Evolutionary conservation across 2,888 invertebrate genomes (phyloP), one percentile per base, ranked within the genome.

Genomic region (Tinea pellionella): DNA sequence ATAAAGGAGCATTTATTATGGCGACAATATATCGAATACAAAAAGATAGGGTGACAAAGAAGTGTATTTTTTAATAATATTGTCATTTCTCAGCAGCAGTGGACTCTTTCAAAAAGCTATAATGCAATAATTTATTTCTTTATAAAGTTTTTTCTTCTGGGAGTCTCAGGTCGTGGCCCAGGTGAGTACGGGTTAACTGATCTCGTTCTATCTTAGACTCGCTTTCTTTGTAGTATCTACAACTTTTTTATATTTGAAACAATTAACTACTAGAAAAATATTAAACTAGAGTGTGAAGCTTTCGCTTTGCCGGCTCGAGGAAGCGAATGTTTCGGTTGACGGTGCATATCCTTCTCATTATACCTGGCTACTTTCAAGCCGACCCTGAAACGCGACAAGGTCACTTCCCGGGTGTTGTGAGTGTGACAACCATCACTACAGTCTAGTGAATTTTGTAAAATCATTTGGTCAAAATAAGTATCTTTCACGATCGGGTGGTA

Each of bases 21-120:
- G 85, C 74, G 87, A 87, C 87, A 87, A 87, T 87, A 86, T 86
- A 86, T 85, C 71, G 83, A 83, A 87, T 73, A 87, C 87, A 87
- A 87, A 86, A 87, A 87, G 87, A 87, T 87, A 85, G 80, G 77
- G 87, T 86, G 85, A 87, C 86, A 86, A 86, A 84, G 85, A 85
- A 68, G 82, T 78, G 78, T 82, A 85, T 82, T 87, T 87, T 87
- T 87, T 87, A 87, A 87, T 87, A 87, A 87, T 87, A 87, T 85
- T 85, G 86, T 87, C 87, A 87, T 87, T 87, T 87, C 87, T 87
- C 85, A 87, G 80, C 87, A 85, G 85, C 80, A 86, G 77, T 87
- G 87, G 85, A 86, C 86, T 87, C 87, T 86, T 86, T 87, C 87
- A 87, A 87, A 87, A 86, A 84, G 76, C 86, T 74, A 87, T 87